phyloP scores from a whole-genome alignment of 2,113 vertebrate genomes.

The Malurus cyaneus region DNA sequence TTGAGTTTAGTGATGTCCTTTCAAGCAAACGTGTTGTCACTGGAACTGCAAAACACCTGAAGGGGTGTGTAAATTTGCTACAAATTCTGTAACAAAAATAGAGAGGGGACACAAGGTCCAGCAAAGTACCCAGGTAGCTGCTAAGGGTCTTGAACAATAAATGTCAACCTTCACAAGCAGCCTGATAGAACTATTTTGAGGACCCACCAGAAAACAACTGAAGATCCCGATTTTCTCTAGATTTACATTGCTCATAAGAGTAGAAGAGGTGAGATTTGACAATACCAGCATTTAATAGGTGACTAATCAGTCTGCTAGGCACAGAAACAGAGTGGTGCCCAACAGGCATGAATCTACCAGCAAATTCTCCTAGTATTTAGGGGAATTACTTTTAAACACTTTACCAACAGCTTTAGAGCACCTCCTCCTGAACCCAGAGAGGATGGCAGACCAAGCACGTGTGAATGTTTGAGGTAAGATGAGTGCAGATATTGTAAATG shows the following conservation, averaged over 20 bases:
- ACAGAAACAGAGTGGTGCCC: background rate
- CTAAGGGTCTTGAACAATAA: background rate
- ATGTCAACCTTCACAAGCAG: background rate
- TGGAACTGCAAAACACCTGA: background rate
- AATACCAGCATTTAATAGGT: background rate
- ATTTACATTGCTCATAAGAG: background rate
- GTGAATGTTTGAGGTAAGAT: background rate
- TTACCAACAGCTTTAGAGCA: background rate
- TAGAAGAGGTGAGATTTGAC: background rate
- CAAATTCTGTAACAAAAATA: background rate
- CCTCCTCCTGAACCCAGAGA: background rate
- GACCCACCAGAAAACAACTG: background rate
- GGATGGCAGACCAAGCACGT: fast-evolving
- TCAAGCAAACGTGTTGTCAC: background rate
- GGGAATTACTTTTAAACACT: background rate
- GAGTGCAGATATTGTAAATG: background rate
- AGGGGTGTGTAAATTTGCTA: background rate
- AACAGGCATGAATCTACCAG: background rate
- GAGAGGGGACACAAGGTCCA: background rate
- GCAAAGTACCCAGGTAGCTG: background rate
- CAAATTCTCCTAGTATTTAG: background rate
- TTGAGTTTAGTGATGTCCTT: background rate
- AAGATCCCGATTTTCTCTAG: background rate
- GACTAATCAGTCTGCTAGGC: background rate
- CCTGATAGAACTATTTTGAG: background rate